Percentiles rank a stretch among this genome's conserved stretches.
These are phyloP conservation scores for Rattus rattus DNA, from an alignment of 2,113 vertebrate species.

Conservation along the genomic window DNA sequence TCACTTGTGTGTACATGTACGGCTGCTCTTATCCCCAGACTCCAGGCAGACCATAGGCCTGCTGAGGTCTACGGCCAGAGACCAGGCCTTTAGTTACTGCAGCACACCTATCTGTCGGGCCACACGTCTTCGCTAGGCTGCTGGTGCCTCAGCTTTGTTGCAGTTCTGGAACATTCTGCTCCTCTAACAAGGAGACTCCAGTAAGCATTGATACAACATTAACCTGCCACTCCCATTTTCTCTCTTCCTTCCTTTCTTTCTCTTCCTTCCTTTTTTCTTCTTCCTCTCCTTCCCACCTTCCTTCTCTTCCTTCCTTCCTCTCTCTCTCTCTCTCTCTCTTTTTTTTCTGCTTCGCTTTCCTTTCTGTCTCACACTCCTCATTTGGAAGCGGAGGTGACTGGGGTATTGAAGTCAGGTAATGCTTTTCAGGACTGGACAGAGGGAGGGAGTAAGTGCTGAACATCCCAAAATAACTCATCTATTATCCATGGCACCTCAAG, in stretches of 20 bases:
- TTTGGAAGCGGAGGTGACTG: background rate
- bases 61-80: accelerated
- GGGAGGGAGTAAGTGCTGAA: background rate
- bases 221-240: no score
- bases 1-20: background rate
- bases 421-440: background rate
- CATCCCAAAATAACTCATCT: background rate
- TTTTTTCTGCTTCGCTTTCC: background rate
- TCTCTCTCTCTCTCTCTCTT: no score
- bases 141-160: background rate
- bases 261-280: no score
- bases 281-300: no score
- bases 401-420: accelerated
- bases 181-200: background rate
- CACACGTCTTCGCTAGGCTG: accelerated
- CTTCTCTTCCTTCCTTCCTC: no score
- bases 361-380: background rate
- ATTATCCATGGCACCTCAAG: background rate
- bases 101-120: accelerated
- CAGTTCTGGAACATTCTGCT: background rate
- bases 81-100: background rate
- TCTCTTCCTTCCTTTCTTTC: no score
- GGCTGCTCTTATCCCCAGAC: background rate
- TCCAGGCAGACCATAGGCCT: accelerated
- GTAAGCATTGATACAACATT: background rate